A percentile compares a stretch with the other conserved stretches of the same genome.
Evolutionary conservation across 2,888 invertebrate species (phyloP).

Genomic region (Fragum whitleyi): DNA sequence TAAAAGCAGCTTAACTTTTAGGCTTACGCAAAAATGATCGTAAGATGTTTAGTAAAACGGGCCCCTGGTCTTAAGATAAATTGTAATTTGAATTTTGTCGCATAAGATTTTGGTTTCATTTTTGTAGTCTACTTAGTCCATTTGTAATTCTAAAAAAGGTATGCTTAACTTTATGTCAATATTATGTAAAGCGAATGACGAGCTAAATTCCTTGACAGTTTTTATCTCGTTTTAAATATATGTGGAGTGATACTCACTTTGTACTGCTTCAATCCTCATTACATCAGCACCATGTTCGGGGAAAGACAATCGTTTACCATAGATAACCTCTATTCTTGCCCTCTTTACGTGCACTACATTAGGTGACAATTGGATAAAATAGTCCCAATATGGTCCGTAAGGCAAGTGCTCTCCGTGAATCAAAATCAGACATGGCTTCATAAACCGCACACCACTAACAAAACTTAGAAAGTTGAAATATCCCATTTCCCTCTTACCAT

Average conservation of each 20-base stretch:
- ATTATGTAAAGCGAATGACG: too few species aligned
- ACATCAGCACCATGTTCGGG: constrained; percentile 67
- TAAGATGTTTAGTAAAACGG: too few species aligned
- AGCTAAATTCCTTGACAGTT: too few species aligned
- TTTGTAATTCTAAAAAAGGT: too few species aligned
- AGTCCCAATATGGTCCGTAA: constrained; percentile 62
- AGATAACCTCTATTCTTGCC: constrained; percentile 37
- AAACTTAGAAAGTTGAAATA: constrained; percentile 59
- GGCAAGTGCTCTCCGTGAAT: constrained; percentile 61
- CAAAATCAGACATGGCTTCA: constrained; percentile 66
- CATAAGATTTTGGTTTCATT: too few species aligned
- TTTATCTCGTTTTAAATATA: too few species aligned
- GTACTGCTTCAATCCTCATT: constrained; percentile 56
- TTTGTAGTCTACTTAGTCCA: too few species aligned
- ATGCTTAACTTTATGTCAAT: too few species aligned
- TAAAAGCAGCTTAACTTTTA: too few species aligned
- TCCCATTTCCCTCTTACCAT: constrained; percentile 42
- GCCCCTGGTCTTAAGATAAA: too few species aligned
- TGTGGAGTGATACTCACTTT: constrained; percentile 52
- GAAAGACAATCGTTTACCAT: constrained; percentile 46
- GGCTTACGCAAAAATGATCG: too few species aligned
- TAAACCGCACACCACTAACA: constrained; percentile 55
- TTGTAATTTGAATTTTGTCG: too few species aligned
- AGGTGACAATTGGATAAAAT: constrained; percentile 54
- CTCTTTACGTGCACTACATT: constrained; percentile 58